Evolutionary conservation across 2,113 vertebrate genomes (phyloP).

Genomic region (Myanophis thanlyinensis): DNA sequence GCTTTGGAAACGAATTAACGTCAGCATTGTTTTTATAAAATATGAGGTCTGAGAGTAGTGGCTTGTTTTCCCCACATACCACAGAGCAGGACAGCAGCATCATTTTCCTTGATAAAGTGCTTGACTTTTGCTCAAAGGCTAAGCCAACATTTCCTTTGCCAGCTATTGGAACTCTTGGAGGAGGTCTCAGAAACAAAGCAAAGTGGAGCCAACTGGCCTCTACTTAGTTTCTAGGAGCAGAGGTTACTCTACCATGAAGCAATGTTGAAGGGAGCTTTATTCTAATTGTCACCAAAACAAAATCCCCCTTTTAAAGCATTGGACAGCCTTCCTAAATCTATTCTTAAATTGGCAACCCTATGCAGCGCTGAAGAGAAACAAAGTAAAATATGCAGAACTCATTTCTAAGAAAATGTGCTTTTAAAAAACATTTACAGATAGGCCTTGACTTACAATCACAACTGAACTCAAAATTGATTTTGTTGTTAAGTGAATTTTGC

Average conservation of each 20-base stretch:
- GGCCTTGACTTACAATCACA: not conserved
- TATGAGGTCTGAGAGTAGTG: not conserved
- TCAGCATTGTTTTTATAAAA: not conserved
- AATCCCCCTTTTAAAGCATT: not conserved
- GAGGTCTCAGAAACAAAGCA: not conserved
- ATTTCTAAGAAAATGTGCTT: not conserved
- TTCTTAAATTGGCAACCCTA: not conserved
- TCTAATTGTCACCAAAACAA: not conserved
- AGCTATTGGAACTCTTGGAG: not conserved
- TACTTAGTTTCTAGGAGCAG: not conserved
- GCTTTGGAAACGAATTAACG: not conserved
- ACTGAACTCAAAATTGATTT: not conserved
- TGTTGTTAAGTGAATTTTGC: not conserved
- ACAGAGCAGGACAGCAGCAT: not conserved
- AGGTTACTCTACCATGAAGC: not conserved
- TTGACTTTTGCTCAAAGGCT: not conserved
- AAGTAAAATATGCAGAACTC: not conserved
- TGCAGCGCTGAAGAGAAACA: not conserved
- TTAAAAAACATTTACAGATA: not conserved
- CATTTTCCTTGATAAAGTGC: not conserved
- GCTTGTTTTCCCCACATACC: not conserved
- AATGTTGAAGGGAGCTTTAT: not conserved
- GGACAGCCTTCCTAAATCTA: not conserved
- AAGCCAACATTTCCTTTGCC: not conserved
- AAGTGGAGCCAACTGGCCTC: not conserved